These are phyloP conservation scores for Hesperia comma DNA, from an alignment of 2,888 invertebrate species.

Conservation along the genomic window DNA sequence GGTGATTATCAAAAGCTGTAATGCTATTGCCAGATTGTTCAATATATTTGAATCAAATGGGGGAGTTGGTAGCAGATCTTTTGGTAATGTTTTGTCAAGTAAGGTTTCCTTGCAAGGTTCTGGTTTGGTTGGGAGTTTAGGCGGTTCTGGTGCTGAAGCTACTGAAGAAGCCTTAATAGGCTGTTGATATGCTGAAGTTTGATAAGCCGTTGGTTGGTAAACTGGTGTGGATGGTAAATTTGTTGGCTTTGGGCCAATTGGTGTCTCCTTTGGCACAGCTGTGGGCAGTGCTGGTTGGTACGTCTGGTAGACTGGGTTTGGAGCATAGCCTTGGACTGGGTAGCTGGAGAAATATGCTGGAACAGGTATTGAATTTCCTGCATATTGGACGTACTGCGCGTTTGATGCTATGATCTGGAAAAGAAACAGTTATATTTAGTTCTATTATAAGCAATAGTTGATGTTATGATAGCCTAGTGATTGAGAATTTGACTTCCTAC, in stretches of 20 bases:
- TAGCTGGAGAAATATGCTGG: conserved; percentile 20
- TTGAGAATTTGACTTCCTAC: too few species aligned
- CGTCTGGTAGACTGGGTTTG: conserved; percentile 27
- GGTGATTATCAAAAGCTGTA: conserved; percentile 67
- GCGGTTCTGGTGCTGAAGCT: background rate
- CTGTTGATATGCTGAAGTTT: conserved; percentile 6
- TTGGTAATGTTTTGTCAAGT: conserved; percentile 16
- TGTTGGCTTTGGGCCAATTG: background rate
- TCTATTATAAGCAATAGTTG: too few species aligned
- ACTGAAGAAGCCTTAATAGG: conserved; percentile 19
- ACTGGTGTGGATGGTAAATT: conserved; percentile 7
- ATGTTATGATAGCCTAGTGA: too few species aligned
- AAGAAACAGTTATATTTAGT: conserved; percentile 1
- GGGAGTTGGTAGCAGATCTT: conserved; percentile 16
- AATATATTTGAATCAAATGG: conserved; percentile 59
- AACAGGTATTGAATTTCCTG: background rate
- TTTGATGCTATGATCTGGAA: conserved; percentile 36
- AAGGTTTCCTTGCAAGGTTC: conserved; percentile 7
- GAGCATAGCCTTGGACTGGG: conserved; percentile 31
- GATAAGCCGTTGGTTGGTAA: conserved; percentile 18
- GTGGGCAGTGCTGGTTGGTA: conserved; percentile 9
- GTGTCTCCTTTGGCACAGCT: conserved; percentile 17
- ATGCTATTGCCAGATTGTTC: conserved; percentile 71
- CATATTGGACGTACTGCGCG: conserved; percentile 16
- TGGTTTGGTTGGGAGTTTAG: background rate